These are phyloP conservation scores for Netelia virgata DNA, from an alignment of 2,888 invertebrate genomes.

Conservation along the genomic window DNA sequence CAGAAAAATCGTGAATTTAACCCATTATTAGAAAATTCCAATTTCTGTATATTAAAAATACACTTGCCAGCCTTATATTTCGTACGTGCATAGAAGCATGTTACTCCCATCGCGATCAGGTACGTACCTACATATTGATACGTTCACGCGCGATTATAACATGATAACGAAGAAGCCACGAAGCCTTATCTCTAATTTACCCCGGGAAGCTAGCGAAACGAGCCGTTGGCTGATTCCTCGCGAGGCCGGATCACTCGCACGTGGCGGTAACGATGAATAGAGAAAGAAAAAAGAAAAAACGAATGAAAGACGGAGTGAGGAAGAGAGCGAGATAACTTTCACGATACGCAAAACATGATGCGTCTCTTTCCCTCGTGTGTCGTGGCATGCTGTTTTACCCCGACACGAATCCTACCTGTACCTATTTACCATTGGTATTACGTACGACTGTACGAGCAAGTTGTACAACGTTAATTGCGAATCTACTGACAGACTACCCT, in stretches of 20 bases:
- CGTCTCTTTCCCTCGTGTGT: slow-evolving; percentile 2
- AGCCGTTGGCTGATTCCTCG: slow-evolving; percentile 40
- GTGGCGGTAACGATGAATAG: slow-evolving; percentile 22
- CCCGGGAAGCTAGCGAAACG: slow-evolving; percentile 42
- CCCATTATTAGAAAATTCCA: no score
- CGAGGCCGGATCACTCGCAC: slow-evolving; percentile 52
- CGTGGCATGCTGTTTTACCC: slow-evolving; percentile 29
- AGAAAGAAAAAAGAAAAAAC: neutral
- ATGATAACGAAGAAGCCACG: slow-evolving; percentile 56
- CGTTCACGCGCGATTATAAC: slow-evolving; percentile 59
- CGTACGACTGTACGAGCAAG: slow-evolving; percentile 38
- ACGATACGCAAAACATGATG: slow-evolving; percentile 51
- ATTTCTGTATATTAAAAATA: neutral
- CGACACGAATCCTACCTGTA: slow-evolving; percentile 32
- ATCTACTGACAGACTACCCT: slow-evolving; percentile 39
- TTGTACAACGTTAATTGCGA: slow-evolving; percentile 64
- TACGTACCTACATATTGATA: slow-evolving; percentile 17
- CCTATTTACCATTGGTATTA: slow-evolving; percentile 52
- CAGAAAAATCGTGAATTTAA: no score
- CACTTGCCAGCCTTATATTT: slow-evolving; percentile 27
- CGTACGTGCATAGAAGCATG: slow-evolving; percentile 29
- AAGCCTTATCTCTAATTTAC: slow-evolving; percentile 62
- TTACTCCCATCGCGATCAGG: slow-evolving; percentile 59
- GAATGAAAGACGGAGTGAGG: neutral
- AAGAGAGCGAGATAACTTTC: slow-evolving; percentile 24